Conservation (phyloP, 2,888 invertebrate species). For the Margaritifera margaritifera region DNA sequence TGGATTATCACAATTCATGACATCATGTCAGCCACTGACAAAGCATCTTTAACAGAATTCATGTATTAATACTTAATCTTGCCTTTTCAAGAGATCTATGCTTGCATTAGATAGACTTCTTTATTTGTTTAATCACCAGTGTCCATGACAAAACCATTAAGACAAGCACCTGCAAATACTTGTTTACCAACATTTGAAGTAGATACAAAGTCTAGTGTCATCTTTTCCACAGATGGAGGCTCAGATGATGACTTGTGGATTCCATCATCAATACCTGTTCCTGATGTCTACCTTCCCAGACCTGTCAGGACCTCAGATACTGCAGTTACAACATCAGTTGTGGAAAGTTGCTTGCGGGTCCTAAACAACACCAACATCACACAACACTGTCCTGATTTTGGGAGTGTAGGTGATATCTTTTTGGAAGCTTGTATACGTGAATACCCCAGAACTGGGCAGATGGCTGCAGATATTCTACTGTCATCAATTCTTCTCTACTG, state of each 20-base stretch:
- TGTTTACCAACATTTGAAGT: no score
- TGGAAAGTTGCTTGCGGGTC: conserved; percentile 21
- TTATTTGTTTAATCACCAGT: no score
- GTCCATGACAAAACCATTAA: no score
- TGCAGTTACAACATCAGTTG: conserved; percentile 14
- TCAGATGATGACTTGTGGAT: conserved; percentile 23
- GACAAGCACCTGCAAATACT: no score
- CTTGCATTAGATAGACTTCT: no score
- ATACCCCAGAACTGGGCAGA: conserved; percentile 26
- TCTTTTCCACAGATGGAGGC: not conserved
- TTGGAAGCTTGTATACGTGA: conserved; percentile 51
- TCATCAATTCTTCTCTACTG: conserved; percentile 46
- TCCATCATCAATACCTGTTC: conserved; percentile 40
- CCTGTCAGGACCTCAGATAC: conserved; percentile 7
- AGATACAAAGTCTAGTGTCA: not conserved
- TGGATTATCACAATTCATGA: no score
- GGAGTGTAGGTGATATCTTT: conserved; percentile 37
- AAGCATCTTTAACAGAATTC: no score
- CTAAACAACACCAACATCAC: conserved; percentile 27
- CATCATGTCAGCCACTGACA: no score
- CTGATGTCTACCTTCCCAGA: conserved; percentile 20
- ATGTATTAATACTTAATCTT: no score
- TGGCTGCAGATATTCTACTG: conserved; percentile 22
- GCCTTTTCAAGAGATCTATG: no score
- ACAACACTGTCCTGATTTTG: conserved; percentile 27